These are phyloP conservation scores for Sarcophaga rosellei DNA, from an alignment of 2,888 invertebrate genomes.

Conservation along the genomic window DNA sequence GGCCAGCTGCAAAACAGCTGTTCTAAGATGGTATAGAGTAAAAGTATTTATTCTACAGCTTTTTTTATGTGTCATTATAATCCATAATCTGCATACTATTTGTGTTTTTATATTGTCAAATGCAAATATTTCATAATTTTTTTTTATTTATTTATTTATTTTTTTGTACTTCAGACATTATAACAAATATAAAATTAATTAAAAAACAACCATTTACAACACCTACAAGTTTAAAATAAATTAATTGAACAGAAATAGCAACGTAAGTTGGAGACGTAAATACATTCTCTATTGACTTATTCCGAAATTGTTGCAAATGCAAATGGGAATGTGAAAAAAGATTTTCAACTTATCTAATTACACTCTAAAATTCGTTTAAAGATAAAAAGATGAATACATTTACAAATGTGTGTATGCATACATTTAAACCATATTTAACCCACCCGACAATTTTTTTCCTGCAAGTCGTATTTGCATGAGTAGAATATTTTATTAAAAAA, in stretches of 20 bases:
- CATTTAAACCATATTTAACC: too few relatives aligned
- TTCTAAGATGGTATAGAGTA: too few relatives aligned
- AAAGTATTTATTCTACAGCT: too few relatives aligned
- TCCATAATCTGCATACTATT: conserved; percentile 21
- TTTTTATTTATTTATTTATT: background rate
- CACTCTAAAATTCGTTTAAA: too few relatives aligned
- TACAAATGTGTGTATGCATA: too few relatives aligned
- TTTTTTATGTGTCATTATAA: too few relatives aligned
- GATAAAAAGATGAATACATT: too few relatives aligned
- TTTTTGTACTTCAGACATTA: too few relatives aligned
- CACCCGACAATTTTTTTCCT: too few relatives aligned
- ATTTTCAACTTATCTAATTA: background rate
- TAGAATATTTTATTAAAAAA: too few relatives aligned
- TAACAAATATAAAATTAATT: conserved; percentile 9
- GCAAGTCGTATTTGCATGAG: too few relatives aligned
- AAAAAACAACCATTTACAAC: conserved; percentile 26
- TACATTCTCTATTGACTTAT: conserved; percentile 41
- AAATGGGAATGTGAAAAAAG: conserved; percentile 7
- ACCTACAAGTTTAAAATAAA: conserved; percentile 44
- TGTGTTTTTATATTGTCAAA: background rate
- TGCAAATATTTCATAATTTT: conserved; percentile 23
- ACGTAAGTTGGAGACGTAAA: conserved; percentile 4
- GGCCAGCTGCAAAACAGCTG: too few relatives aligned
- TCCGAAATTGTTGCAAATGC: conserved; percentile 8
- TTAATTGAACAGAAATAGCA: background rate